phyloP scores from a whole-genome alignment of 2,797 vertebrate species.

The Lagothrix lagotricha region DNA sequence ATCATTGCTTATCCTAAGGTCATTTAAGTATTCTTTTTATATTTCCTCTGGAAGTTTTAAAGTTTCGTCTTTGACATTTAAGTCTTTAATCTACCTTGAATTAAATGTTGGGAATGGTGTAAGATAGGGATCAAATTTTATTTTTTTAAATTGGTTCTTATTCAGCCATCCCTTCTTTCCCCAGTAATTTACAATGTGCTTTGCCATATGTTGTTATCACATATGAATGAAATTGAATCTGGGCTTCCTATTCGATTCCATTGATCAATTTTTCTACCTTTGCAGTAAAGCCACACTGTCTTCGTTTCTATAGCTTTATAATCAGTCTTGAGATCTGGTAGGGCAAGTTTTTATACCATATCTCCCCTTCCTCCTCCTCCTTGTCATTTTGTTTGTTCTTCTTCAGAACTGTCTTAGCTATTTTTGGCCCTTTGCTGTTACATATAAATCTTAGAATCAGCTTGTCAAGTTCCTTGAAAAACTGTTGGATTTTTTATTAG shows the following conservation, averaged over 20 bases:
- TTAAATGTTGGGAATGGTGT: neutral
- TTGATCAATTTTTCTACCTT: neutral
- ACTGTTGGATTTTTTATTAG: neutral
- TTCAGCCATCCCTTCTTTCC: neutral
- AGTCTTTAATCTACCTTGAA: neutral
- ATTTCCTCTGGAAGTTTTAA: neutral
- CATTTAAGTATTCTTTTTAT: neutral
- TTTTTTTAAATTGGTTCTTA: neutral
- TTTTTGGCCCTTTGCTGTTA: neutral
- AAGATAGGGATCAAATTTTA: neutral
- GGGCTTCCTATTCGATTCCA: neutral
- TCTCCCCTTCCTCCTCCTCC: neutral
- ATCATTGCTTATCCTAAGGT: neutral
- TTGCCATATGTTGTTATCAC: neutral
- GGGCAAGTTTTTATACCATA: neutral
- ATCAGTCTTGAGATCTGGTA: neutral
- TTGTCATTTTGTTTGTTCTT: neutral
- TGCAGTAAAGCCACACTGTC: neutral
- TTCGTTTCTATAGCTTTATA: neutral
- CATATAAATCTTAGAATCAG: neutral
- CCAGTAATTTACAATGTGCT: neutral
- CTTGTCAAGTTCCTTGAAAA: neutral
- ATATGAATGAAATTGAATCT: neutral
- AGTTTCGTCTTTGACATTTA: slow-evolving; percentile 7
- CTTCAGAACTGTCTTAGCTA: neutral